Evolutionary conservation across 2,888 invertebrate genomes (phyloP).

Genomic region (Leptodirus hochenwartii): DNA sequence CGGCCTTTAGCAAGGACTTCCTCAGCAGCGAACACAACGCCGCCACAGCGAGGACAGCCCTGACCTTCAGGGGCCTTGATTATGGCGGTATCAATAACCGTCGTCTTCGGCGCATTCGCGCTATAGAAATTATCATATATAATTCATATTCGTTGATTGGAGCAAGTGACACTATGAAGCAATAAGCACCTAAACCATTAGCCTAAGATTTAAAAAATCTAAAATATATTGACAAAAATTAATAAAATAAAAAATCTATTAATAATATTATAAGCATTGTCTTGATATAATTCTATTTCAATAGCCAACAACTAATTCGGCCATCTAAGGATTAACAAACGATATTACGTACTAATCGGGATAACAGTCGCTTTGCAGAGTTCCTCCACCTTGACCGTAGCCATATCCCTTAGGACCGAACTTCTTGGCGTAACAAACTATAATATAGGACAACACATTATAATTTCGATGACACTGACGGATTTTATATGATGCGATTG

Average conservation of each 20-base stretch:
- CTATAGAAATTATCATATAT: conserved; percentile 29
- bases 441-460: conserved; percentile 13
- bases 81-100: conserved; percentile 58
- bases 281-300: no score
- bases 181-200: no score
- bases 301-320: not conserved
- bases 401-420: conserved; percentile 97
- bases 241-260: no score
- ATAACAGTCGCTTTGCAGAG: conserved; percentile 76
- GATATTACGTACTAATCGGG: conserved; percentile 53
- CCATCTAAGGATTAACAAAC: no score
- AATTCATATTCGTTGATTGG: no score
- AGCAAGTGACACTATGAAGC: no score
- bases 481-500: no score
- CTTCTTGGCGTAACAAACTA: conserved; percentile 91
- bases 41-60: conserved; percentile 80
- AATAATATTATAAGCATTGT: no score
- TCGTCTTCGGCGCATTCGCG: conserved; percentile 58
- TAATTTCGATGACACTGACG: no score
- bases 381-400: conserved; percentile 91
- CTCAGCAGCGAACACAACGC: conserved; percentile 86
- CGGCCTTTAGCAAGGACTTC: conserved; percentile 78
- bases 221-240: no score
- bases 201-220: no score
- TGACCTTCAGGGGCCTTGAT: conserved; percentile 71